A percentile compares a stretch with the other conserved stretches of the same genome.
Conservation (phyloP, 2,888 invertebrate genomes). For the Disparrhopalites patrizii region DNA sequence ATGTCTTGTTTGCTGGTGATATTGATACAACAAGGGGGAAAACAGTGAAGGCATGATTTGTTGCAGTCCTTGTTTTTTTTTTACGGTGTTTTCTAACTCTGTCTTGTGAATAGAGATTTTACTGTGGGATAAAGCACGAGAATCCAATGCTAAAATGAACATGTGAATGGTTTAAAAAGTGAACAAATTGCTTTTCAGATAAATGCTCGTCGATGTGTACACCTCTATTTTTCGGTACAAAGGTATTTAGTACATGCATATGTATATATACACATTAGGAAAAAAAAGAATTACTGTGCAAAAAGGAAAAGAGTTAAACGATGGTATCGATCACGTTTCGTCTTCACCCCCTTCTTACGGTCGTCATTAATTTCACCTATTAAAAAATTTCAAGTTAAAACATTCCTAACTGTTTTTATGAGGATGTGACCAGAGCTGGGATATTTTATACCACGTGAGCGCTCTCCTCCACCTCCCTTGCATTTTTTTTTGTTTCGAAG, state of each 20-base stretch:
- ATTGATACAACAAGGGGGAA: background rate
- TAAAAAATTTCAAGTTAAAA: conserved; percentile 1
- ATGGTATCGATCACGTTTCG: conserved; percentile 4
- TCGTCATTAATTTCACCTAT: conserved; percentile 6
- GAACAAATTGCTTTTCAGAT: conserved; percentile 1
- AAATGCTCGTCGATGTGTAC: no score
- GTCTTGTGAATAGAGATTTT: background rate
- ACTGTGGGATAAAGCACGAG: conserved; percentile 1
- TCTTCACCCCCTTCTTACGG: no score
- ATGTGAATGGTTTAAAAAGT: background rate
- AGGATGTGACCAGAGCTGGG: no score
- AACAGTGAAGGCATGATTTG: no score
- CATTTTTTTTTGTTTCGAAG: no score
- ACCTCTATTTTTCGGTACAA: no score
- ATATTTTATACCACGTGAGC: background rate
- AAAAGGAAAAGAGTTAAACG: background rate
- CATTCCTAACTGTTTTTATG: conserved; percentile 4
- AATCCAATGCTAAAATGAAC: background rate
- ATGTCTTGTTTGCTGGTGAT: background rate
- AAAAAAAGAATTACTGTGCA: background rate
- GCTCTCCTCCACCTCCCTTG: no score
- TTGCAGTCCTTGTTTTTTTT: no score
- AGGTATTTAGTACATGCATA: background rate
- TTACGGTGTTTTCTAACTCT: background rate
- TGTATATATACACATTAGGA: background rate